Base-by-base conservation (phyloP, 1,140 invertebrate genomes). In the Microplitis demolitor region DNA sequence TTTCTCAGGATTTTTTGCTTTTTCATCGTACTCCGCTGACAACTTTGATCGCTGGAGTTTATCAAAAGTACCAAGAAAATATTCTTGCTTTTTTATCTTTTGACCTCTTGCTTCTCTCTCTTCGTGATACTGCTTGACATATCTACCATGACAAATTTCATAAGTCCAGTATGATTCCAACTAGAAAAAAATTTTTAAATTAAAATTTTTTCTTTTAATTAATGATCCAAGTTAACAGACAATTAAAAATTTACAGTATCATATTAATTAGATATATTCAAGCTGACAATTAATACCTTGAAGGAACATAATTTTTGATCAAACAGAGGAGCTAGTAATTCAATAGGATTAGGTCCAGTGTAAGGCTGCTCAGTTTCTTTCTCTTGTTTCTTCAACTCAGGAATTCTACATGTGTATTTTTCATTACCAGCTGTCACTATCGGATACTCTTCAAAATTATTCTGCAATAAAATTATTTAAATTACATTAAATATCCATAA, bases 151-250 rank as follows among this genome's bases (percentile, higher is more conserved):
- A 82, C 98, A 99, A 8, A 99, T 88, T 87, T 99, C 97, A 88
- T 99, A 99, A 0, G 95, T 97, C 98, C 97, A 99, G 84, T 98
- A 99, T 53, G 93, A 93, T 84, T 99, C 97, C 69, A 98, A 88
- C 91, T 93, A 75, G 80, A 74, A 62, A 71, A 69, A 69, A 35
- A 68, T 31, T 33, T 60, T 69, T 5, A 64, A 39, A 14, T 63
- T 51, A 24, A 14, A 64, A 64, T 60, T 56, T 68, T n/a, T 39
- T 58, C 9, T 45, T 6, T 45, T 45, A 24, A 24, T 56, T 16
- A 24, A 24, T 24, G 24, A 24, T 24, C 24, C 24, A 24, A 33
- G 3, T 4, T 9, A 6, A 13, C 16, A 61, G 4, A 34, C 39
- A n/a, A 13, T 37, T 5, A 39, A 37, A 68, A 24, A 24, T 24